phyloP scores from a whole-genome alignment of 2,888 invertebrate genomes.

The Epinotia bilunana region DNA sequence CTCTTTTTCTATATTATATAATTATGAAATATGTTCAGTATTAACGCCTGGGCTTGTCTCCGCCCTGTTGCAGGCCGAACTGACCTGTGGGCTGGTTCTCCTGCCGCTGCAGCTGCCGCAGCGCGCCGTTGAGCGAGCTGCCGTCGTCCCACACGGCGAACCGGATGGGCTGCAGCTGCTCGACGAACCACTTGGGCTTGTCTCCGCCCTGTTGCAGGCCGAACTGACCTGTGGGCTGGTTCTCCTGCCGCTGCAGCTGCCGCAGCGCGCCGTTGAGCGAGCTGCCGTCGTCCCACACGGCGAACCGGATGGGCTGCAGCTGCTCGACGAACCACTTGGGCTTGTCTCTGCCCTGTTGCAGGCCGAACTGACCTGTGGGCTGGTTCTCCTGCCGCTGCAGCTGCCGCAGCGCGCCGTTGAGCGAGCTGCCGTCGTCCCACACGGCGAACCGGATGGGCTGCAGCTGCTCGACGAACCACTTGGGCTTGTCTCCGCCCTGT shows the following conservation, averaged over 20 bases:
- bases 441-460: constrained; percentile 96
- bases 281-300: constrained; percentile 96
- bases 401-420: constrained; percentile 90
- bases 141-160: constrained; percentile 97
- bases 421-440: constrained; percentile 94
- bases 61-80: constrained; percentile 86
- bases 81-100: constrained; percentile 91
- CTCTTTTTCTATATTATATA: too few species aligned
- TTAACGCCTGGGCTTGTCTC: constrained; percentile 89
- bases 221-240: constrained; percentile 88
- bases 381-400: constrained; percentile 91
- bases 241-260: constrained; percentile 89
- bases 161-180: constrained; percentile 93
- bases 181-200: constrained; percentile 98
- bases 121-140: constrained; percentile 90
- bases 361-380: constrained; percentile 85
- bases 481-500: constrained; percentile 98
- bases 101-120: constrained; percentile 88
- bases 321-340: constrained; percentile 97
- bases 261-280: constrained; percentile 91
- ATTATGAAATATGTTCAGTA: too few species aligned
- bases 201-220: constrained; percentile 93
- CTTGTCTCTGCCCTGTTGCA: constrained; percentile 96
- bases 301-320: constrained; percentile 95
- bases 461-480: constrained; percentile 96